Evolutionary conservation across 1,140 invertebrate species (phyloP), one percentile per base, ranked within the genome.

Genomic region (Musca domestica): DNA sequence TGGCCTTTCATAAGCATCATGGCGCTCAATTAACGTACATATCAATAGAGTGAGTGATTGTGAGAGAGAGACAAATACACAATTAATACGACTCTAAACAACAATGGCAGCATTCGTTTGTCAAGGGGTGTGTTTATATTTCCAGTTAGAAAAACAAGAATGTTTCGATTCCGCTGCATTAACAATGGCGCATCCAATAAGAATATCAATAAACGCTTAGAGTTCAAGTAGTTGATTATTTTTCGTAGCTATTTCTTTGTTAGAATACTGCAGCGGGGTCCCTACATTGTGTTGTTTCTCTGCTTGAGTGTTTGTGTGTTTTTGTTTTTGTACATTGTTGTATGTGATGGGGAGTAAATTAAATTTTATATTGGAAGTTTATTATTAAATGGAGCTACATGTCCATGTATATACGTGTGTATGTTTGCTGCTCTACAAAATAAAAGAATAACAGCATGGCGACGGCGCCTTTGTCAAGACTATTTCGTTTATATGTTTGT

Each of bases 311-410:
- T 22, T 3, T 15, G 15, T 19, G 14, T 25, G 12, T 64, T 9
- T 34, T 7, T 54, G 30, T 10, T 12, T 5, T 17, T 64, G 41
- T 69, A 66, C 69, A n/a, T 63, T 25, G 67, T 64, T 51, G 15
- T 64, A 63, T 61, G 51, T 30, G 56, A 63, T 41, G 34, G 34
- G 49, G 61, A 79, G 77, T 79, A 79, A 79, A 79, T 79, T 79
- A 79, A 79, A 79, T 76, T 78, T 77, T 74, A 77, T 64, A 30
- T 64, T 54, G 41, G 75, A 76, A 79, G 77, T 79, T 79, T 79
- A 79, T 79, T 79, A 79, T 79, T 79, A 79, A 79, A 79, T 79
- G 75, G 77, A 79, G 77, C 75, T 52, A 20, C 58, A 52, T 56
- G 19, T 22, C 9, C 9, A 3, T 30, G 27, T 30, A 9, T 30